Percentiles rank a stretch among this genome's conserved stretches.
Conservation (phyloP, 1,140 invertebrate species). For the Gonioctena quinquepunctata region DNA sequence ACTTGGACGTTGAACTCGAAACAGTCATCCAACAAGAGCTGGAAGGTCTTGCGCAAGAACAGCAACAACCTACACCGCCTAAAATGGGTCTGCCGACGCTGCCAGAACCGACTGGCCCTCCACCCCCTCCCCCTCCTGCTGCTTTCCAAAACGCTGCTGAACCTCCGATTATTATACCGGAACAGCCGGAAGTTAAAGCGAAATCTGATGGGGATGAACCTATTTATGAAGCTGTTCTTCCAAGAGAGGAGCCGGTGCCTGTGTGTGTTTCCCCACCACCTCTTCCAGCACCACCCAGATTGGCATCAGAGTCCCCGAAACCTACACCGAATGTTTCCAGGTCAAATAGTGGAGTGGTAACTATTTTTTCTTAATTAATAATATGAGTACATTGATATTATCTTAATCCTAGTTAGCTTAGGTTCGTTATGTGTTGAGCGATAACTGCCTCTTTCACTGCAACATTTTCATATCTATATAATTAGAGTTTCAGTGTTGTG, state of each 20-base stretch:
- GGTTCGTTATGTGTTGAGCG: no score
- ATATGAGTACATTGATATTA: no score
- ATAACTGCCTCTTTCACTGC: no score
- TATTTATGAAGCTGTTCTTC: constrained; percentile 83
- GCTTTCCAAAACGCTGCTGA: constrained; percentile 47
- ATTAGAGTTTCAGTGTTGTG: no score
- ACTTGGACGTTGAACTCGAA: constrained; percentile 74
- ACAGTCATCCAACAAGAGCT: constrained; percentile 66
- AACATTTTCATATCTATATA: no score
- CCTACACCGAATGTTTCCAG: constrained; percentile 53
- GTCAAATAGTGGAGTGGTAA: constrained; percentile 45
- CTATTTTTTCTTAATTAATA: no score
- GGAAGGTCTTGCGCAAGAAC: constrained; percentile 54
- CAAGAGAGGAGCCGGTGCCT: constrained; percentile 64
- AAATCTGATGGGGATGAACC: constrained; percentile 66
- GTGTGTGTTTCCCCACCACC: constrained; percentile 56
- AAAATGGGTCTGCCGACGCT: constrained; percentile 63
- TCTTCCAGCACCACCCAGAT: constrained; percentile 56
- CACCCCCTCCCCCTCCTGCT: constrained; percentile 67
- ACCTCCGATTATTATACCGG: constrained; percentile 49
- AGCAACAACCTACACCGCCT: constrained; percentile 41
- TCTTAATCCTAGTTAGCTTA: no score
- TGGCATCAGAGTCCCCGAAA: constrained; percentile 55
- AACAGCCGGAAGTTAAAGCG: constrained; percentile 46
- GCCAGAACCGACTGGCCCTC: constrained; percentile 75